Evolutionary conservation across 1,140 invertebrate species (phyloP), one percentile per base, ranked within the genome.

Genomic region (Zaprionus kolodkinae): DNA sequence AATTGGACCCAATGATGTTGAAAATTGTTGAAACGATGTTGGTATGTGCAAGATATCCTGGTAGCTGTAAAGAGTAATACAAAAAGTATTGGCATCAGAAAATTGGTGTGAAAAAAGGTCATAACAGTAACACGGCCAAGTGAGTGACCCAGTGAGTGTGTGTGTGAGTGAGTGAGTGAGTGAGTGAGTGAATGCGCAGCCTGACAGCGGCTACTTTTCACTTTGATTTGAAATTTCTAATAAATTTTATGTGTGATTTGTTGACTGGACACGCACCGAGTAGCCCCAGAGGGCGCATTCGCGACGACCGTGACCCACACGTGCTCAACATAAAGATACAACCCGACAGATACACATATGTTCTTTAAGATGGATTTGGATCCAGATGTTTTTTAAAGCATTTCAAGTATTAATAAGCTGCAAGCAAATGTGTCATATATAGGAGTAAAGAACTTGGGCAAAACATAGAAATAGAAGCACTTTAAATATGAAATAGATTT

Each of bases 1-100:
- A 52, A 96, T 95, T 48, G 96, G 97, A 27, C 97, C 97, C 81
- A 97, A 95, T 12, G 95, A 94, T 21, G 96, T 96, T 78, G 95
- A 94, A 90, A 96, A 96, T 69, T 95, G 93, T 15, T 95, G 94
- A 11, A 94, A 94, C 17, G 94, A 79, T 17, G 95, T 94, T 61
- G 94, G 94, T 27, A 96, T 95, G 33, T 94, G 94, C 78, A 97
- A 95, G 52, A 98, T 94, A 86, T 98, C 96, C 35, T 95, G 94
- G 69, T 94, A 92, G 60, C 94, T 94, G 92, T 57, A 93, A 93
- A 81, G 76, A 89, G 78, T 67, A 82, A 80, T 67, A 88, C 65
- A 89, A 78, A 78, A 72, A 62, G 21, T 25, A 74, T 54, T 45
- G 17, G 38, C 36, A 68, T 78, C 45, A 81, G 67, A 76, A 63